Evolutionary conservation across 2,113 vertebrate genomes (phyloP).

Genomic region (Protomyctophum bolini): DNA sequence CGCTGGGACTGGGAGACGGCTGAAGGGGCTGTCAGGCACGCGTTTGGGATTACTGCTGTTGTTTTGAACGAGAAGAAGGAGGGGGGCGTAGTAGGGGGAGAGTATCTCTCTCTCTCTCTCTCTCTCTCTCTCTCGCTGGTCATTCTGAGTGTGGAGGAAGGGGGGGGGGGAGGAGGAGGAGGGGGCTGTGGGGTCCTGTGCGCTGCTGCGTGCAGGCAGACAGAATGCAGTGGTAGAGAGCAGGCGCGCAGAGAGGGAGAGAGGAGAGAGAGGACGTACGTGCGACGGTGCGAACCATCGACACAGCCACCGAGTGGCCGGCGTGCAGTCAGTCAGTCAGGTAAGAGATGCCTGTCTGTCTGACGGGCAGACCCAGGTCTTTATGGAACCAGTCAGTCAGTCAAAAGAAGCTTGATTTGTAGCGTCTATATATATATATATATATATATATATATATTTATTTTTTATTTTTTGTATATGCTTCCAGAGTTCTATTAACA

Average conservation of each 20-base stretch:
- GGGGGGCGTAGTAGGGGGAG: slow-evolving; percentile 31
- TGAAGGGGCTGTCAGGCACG: slow-evolving; percentile 70
- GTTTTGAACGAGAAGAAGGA: slow-evolving; percentile 53
- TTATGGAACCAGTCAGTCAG: no score
- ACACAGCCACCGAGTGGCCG: slow-evolving; percentile 29
- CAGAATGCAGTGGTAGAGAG: slow-evolving; percentile 37
- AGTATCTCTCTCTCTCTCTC: slow-evolving; percentile 64
- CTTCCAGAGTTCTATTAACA: no score
- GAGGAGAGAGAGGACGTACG: slow-evolving; percentile 41
- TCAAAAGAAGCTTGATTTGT: no score
- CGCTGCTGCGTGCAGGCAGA: slow-evolving; percentile 34
- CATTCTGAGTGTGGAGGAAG: no score
- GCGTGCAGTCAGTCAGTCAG: slow-evolving; percentile 58
- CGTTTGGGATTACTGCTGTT: slow-evolving; percentile 68
- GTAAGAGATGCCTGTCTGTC: slow-evolving; percentile 49
- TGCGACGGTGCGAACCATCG: slow-evolving; percentile 34
- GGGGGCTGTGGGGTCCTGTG: slow-evolving; percentile 28
- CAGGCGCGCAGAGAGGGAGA: slow-evolving; percentile 25
- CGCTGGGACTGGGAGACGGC: neutral
- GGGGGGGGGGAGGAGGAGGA: no score
- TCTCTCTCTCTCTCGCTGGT: slow-evolving; percentile 35
- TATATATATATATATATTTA: no score
- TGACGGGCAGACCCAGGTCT: neutral
- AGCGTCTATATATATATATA: no score
- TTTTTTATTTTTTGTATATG: no score